Evolutionary conservation across 2,888 invertebrate species (phyloP).

Genomic region (Acleris literana): DNA sequence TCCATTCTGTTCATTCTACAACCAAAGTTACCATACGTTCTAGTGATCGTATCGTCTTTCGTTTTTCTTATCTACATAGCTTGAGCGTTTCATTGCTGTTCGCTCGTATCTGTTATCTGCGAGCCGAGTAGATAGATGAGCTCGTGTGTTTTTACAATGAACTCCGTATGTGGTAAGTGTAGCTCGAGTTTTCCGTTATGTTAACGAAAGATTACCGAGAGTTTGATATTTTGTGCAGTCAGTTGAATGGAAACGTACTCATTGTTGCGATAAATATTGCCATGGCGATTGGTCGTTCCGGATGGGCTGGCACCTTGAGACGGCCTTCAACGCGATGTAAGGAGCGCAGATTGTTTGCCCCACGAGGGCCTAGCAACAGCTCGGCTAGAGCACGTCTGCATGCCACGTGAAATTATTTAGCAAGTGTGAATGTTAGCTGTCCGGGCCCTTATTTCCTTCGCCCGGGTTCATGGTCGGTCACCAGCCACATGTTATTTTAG

Average conservation of each 20-base stretch:
- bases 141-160: conserved; percentile 14
- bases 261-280: conserved; percentile 47
- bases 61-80: conserved; percentile 21
- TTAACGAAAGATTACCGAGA: conserved; percentile 7
- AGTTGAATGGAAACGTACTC: conserved; percentile 40
- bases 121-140: conserved; percentile 4
- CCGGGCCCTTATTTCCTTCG: conserved; percentile 30
- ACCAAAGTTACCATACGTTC: conserved; percentile 22
- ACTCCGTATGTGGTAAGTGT: not conserved
- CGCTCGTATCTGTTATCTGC: conserved; percentile 21
- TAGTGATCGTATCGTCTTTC: conserved; percentile 13
- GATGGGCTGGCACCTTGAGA: conserved; percentile 55
- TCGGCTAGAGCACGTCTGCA: conserved; percentile 26
- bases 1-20: conserved; percentile 15
- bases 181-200: conserved; percentile 11
- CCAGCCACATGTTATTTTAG: conserved; percentile 30
- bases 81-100: conserved; percentile 15
- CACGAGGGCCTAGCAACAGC: conserved; percentile 38
- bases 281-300: conserved; percentile 50
- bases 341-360: conserved; percentile 46
- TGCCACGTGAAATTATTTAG: conserved; percentile 23
- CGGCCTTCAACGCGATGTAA: conserved; percentile 58
- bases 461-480: conserved; percentile 32
- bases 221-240: conserved; percentile 26
- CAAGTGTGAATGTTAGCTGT: conserved; percentile 26